Evolutionary conservation across 2,888 invertebrate species (phyloP).

Genomic region (Acronicta alni): DNA sequence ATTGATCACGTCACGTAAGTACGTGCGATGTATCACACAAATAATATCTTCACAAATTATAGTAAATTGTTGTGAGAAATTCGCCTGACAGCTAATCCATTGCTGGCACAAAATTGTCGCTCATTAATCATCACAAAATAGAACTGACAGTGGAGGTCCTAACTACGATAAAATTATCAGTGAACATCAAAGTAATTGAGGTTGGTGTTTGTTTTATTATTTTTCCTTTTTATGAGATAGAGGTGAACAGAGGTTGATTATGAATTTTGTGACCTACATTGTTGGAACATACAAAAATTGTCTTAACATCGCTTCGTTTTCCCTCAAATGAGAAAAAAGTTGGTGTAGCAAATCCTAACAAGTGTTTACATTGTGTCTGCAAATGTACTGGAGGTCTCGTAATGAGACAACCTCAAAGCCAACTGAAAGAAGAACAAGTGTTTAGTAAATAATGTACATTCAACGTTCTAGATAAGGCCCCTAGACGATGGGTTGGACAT

Average conservation of each 20-base stretch:
- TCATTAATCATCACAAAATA: conserved; percentile 54
- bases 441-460: background rate
- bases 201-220: conserved; percentile 41
- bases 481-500: too few relatives aligned
- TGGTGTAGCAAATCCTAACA: background rate
- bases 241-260: conserved; percentile 2
- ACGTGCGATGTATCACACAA: conserved; percentile 11
- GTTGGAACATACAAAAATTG: background rate
- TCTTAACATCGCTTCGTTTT: background rate
- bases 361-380: background rate
- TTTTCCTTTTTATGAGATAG: conserved; percentile 27
- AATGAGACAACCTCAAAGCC: background rate
- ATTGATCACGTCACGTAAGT: conserved; percentile 23
- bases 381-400: background rate
- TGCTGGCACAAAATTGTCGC: conserved; percentile 30
- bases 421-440: too few relatives aligned
- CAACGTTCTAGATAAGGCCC: too few relatives aligned
- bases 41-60: conserved; percentile 39
- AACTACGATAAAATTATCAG: conserved; percentile 34
- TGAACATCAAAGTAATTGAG: conserved; percentile 18
- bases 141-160: conserved; percentile 23
- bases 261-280: conserved; percentile 2
- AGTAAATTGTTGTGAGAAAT: conserved; percentile 48
- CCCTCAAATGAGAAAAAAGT: background rate
- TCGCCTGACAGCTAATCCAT: conserved; percentile 43